Base-by-base conservation (phyloP, 2,888 invertebrate species). In the Lasius fuliginosus region DNA sequence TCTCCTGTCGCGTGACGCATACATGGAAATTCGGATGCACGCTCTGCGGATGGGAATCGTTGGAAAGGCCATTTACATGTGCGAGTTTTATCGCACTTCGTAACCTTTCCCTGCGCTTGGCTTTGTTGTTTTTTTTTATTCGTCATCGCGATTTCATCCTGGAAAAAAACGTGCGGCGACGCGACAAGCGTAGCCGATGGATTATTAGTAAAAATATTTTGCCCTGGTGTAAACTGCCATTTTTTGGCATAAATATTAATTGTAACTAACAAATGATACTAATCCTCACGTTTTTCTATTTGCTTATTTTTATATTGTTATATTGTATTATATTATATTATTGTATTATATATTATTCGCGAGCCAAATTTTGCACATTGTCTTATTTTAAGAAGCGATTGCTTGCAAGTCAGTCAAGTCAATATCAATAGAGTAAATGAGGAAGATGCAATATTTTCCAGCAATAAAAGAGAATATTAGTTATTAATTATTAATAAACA, bases 41-140 rank as follows among this genome's bases (percentile, higher is more conserved):
- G 40, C 30, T 74, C 15, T 30, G 64, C 30, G 64, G 82, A 74
- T 82, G 64, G 53, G 75, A 82, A 82, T 64, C 64, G 82, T 69
- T 77, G 82, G 30, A 75, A 84, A 75, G 40, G 67, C 77, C 53
- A 86, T 87, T 84, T 84, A 87, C 86, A 75, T 82, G 36, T 69
- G 33, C 73, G 76, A 83, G 81, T 83, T 86, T 77, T 60, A 81
- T 81, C 58, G 77, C 77, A 56, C 56, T 49, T 65, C 30, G 53
- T 77, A 81, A 73, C 81, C 79, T 73, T 74, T 30, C 15, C 53
- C 53, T 82, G 5, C 64, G 42, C 12, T 74, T 58, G 82, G 23
- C 82, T 81, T 81, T 33, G 23, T 33, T 23, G 6, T 15, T 58
- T 30, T 27, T 77, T 79, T 60, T 40, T 5, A 11, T 60, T 60